phyloP scores from a whole-genome alignment of 2,888 invertebrate genomes.

The Apodemia duryi region DNA sequence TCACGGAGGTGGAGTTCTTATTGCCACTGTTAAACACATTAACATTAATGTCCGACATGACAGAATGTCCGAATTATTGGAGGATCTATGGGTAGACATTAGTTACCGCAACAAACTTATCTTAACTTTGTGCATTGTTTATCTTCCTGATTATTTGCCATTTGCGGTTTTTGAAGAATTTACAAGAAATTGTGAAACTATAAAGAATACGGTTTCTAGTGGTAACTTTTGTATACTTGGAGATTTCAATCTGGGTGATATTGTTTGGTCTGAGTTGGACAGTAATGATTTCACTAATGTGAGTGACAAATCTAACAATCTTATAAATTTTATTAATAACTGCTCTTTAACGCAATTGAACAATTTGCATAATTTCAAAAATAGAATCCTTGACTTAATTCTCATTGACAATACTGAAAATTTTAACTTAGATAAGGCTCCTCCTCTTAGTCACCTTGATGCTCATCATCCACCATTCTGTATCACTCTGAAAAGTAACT shows the following conservation, averaged over 20 bases:
- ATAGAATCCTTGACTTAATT: conserved; percentile 9
- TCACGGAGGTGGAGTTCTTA: background rate
- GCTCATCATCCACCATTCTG: conserved; percentile 14
- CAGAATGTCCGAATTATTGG: conserved; percentile 16
- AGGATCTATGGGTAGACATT: conserved; percentile 18
- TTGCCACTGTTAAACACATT: background rate
- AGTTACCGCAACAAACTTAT: conserved; percentile 3
- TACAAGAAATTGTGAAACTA: conserved; percentile 9
- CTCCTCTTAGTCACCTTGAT: conserved; percentile 2
- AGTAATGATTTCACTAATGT: background rate
- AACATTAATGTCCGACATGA: conserved; percentile 6
- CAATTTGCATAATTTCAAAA: background rate
- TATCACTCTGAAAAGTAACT: background rate
- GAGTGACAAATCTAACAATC: conserved; percentile 6
- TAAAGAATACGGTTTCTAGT: background rate
- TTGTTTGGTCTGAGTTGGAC: background rate
- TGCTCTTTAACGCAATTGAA: conserved; percentile 7
- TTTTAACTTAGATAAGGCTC: background rate
- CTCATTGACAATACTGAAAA: conserved; percentile 1
- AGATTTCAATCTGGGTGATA: conserved; percentile 13
- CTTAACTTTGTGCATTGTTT: conserved; percentile 3
- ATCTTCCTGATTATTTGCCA: conserved; percentile 18
- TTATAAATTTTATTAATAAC: background rate
- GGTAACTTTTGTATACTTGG: background rate
- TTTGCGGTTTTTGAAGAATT: conserved; percentile 8